These are phyloP conservation scores for Montipora efflorescens DNA, from an alignment of 64 coral and sea anemone species.

Conservation along the genomic window DNA sequence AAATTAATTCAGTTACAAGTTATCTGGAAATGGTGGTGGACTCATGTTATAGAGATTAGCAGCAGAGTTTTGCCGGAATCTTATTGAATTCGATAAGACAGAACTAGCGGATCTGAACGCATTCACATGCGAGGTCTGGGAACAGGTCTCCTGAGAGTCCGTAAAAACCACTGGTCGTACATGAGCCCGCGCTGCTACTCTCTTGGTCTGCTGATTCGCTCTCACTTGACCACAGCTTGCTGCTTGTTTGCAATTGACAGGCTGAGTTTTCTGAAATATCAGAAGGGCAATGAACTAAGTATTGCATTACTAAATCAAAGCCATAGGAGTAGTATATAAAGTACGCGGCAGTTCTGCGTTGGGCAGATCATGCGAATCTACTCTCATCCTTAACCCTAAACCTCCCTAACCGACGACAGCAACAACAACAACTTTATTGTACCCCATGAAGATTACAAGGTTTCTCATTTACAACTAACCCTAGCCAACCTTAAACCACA, in stretches of 20 bases:
- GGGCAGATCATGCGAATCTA: no score
- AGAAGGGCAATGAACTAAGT: background rate
- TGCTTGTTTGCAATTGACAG: background rate
- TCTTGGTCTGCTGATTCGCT: constrained; percentile 5
- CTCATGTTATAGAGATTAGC: constrained; percentile 15
- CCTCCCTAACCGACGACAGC: no score
- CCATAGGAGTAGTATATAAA: no score
- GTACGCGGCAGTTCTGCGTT: no score
- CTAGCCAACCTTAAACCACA: no score
- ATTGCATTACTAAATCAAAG: no score
- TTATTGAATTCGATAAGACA: constrained; percentile 4
- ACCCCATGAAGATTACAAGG: no score
- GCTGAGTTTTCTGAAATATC: constrained; percentile 25
- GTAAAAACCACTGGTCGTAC: constrained; percentile 37
- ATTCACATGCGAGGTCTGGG: background rate
- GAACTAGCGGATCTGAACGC: constrained; percentile 10
- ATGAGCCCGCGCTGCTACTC: constrained; percentile 1
- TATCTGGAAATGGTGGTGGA: constrained; percentile 19
- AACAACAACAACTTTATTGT: no score
- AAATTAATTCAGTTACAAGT: background rate
- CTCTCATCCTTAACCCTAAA: no score
- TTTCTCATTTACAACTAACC: no score
- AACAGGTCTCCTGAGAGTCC: background rate
- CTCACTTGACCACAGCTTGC: background rate
- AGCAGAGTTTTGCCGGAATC: constrained; percentile 31